Percentiles rank a stretch among this genome's conserved stretches.
Conservation (phyloP, 2,888 invertebrate species). For the Parthenolecanium corni region DNA sequence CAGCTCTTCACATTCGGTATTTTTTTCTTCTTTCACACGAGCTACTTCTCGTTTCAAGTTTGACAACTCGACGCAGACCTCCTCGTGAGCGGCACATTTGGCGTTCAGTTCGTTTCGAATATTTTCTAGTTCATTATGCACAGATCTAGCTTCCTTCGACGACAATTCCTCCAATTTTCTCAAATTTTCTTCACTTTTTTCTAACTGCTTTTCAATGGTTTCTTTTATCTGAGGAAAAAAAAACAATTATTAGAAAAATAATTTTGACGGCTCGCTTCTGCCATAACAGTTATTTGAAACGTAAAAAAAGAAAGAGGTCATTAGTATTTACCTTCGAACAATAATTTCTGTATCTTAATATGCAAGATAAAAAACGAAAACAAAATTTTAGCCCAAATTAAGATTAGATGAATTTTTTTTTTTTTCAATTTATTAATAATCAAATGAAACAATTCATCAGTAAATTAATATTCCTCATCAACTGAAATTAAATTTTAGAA, state of each 20-base stretch:
- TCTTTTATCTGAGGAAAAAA: conserved; percentile 33
- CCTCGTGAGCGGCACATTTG: not conserved
- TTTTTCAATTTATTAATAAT: too few species aligned
- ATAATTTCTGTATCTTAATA: too few species aligned
- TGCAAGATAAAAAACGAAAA: too few species aligned
- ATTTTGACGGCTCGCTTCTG: too few species aligned
- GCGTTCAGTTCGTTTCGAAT: conserved; percentile 1
- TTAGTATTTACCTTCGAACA: too few species aligned
- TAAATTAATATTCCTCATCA: too few species aligned
- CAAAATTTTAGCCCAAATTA: too few species aligned
- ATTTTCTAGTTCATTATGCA: not conserved
- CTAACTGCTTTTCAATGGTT: conserved; percentile 31
- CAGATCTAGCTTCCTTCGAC: not conserved
- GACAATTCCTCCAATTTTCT: conserved; percentile 34
- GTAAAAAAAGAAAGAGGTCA: too few species aligned
- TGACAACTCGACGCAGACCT: not conserved
- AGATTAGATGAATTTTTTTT: not conserved
- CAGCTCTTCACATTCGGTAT: not conserved
- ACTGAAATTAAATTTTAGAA: too few species aligned
- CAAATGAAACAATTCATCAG: too few species aligned
- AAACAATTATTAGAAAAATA: not conserved
- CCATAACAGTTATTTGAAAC: too few species aligned
- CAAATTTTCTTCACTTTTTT: conserved; percentile 34
- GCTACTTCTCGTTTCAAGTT: not conserved
- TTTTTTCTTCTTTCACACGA: not conserved